Percentiles rank a stretch among this genome's conserved stretches.
These are phyloP conservation scores for Scaptomyza cyrtandrae DNA, from an alignment of 2,888 invertebrate genomes.

Conservation along the genomic window DNA sequence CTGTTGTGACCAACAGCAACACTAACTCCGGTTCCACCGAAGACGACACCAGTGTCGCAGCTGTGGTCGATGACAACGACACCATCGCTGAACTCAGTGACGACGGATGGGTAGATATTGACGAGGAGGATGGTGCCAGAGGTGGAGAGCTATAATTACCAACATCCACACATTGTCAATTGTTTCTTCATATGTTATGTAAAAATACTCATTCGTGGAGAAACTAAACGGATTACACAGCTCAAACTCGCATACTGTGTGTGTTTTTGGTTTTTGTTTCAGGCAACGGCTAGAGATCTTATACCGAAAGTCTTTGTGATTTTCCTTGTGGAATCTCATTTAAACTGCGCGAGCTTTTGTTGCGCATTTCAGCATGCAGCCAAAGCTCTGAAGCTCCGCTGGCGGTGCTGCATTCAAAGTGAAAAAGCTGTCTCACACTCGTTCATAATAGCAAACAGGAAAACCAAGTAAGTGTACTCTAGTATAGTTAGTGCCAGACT, in stretches of 20 bases:
- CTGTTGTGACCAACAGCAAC: constrained; percentile 38
- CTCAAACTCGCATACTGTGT: background rate
- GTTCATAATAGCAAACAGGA: background rate
- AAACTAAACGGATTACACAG: constrained; percentile 8
- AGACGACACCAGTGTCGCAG: constrained; percentile 62
- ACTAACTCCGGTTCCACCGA: constrained; percentile 67
- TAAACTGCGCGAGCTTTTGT: constrained; percentile 7
- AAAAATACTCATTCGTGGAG: background rate
- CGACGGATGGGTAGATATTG: constrained; percentile 68
- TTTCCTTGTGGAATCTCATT: constrained; percentile 19
- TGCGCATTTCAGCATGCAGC: constrained; percentile 10
- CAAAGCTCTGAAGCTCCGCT: constrained; percentile 40
- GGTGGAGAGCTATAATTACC: constrained; percentile 37
- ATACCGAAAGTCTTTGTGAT: constrained; percentile 1
- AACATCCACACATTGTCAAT: background rate
- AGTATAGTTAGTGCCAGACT: background rate
- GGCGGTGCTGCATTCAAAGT: constrained; percentile 55
- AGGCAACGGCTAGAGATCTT: constrained; percentile 13
- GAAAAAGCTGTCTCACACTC: constrained; percentile 27
- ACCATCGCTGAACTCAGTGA: constrained; percentile 66
- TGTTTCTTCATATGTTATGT: constrained; percentile 1
- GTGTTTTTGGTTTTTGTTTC: constrained; percentile 1
- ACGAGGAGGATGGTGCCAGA: constrained; percentile 58
- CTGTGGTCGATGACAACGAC: constrained; percentile 65
- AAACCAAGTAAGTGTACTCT: background rate